These are phyloP conservation scores for Aurelia sp. DNA, from an alignment of 30 jellyfish, hydroid and myxozoan genomes.

Conservation along the genomic window DNA sequence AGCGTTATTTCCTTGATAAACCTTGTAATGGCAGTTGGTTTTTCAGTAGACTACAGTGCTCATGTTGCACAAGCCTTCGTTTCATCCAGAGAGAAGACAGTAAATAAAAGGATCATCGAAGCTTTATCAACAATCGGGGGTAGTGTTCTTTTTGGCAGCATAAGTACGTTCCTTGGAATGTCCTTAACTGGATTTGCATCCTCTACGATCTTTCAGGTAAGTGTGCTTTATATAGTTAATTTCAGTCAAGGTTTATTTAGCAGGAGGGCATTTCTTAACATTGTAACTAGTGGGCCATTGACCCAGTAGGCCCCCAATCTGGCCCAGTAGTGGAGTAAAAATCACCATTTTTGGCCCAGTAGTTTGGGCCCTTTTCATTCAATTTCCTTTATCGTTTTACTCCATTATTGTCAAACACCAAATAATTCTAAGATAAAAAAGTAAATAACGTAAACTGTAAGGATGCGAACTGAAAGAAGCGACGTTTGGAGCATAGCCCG, in stretches of 20 bases:
- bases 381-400: too few species aligned
- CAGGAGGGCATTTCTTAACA: too few species aligned
- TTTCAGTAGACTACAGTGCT: constrained; percentile 70
- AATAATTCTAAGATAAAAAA: too few species aligned
- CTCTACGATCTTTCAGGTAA: constrained; percentile 54
- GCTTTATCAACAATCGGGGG: constrained; percentile 64
- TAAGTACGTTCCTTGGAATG: constrained; percentile 76
- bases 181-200: constrained; percentile 68
- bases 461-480: too few species aligned
- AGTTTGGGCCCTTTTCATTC: too few species aligned
- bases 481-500: too few species aligned
- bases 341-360: too few species aligned
- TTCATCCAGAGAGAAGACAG: constrained; percentile 38
- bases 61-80: constrained; percentile 75
- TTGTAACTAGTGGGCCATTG: too few species aligned
- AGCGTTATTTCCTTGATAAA: constrained; percentile 46
- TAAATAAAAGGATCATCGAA: constrained; percentile 29
- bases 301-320: too few species aligned
- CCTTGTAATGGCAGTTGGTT: constrained; percentile 65
- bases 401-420: too few species aligned
- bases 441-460: too few species aligned
- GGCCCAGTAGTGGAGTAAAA: too few species aligned
- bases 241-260: neutral
- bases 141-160: constrained; percentile 65
- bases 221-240: neutral